Conservation (phyloP, 2,888 invertebrate species). For the Diachrysia chrysitis region DNA sequence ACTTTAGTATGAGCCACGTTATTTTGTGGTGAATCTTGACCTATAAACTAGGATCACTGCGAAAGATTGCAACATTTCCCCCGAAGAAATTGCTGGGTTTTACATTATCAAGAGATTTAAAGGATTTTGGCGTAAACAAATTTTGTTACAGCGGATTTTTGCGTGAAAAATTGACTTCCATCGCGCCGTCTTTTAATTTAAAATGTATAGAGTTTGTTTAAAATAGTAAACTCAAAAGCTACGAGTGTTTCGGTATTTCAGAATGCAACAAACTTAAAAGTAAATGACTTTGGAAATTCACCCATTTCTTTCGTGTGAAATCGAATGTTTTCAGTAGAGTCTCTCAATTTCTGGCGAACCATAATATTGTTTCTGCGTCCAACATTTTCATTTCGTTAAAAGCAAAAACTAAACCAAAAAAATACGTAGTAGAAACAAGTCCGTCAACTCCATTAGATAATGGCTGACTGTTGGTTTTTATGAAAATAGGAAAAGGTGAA, state of each 20-base stretch:
- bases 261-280: background rate
- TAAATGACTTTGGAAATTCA: background rate
- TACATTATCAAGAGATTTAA: slow-evolving; percentile 52
- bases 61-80: slow-evolving; percentile 49
- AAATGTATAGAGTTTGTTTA: slow-evolving; percentile 11
- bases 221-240: background rate
- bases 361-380: background rate
- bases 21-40: slow-evolving; percentile 51
- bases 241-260: background rate
- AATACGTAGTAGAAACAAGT: background rate
- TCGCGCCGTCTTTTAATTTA: slow-evolving; percentile 18
- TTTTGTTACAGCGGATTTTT: slow-evolving; percentile 48
- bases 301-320: background rate
- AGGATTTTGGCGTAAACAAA: slow-evolving; percentile 50
- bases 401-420: slow-evolving; percentile 1
- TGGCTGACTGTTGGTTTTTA: background rate
- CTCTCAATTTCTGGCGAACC: background rate
- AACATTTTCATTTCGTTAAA: slow-evolving; percentile 2
- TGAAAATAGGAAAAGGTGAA: background rate
- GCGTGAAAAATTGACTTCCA: slow-evolving; percentile 47
- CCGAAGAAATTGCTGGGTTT: slow-evolving; percentile 43
- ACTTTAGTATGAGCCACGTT: slow-evolving; percentile 47
- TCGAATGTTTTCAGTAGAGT: background rate
- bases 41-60: slow-evolving; percentile 52
- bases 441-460: slow-evolving; percentile 4